These are phyloP conservation scores for Egretta garzetta DNA, from an alignment of 2,113 vertebrate genomes.

Conservation along the genomic window DNA sequence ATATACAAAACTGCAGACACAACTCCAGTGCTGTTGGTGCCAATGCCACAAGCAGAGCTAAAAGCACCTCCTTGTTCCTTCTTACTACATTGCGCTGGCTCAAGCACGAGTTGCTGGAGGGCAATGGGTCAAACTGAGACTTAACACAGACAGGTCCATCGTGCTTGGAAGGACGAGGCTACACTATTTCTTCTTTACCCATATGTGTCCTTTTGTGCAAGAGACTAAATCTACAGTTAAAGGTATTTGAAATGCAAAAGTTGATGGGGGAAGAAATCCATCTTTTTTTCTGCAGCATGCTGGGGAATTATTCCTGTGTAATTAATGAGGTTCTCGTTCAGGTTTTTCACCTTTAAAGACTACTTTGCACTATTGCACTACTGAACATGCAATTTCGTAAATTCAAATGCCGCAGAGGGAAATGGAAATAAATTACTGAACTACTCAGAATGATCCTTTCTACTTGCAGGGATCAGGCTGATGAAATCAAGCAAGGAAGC, in stretches of 20 bases:
- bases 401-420: neutral
- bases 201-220: neutral
- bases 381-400: neutral
- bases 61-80: neutral
- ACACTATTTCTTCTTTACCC: neutral
- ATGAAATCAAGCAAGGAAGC: neutral
- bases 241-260: neutral
- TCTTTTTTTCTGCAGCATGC: neutral
- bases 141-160: neutral
- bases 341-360: neutral
- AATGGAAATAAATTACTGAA: neutral
- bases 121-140: neutral
- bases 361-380: neutral
- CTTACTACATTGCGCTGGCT: neutral
- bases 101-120: neutral
- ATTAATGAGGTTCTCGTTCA: neutral
- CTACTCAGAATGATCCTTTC: neutral
- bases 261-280: neutral
- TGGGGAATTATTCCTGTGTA: neutral
- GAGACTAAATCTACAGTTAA: neutral
- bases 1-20: neutral
- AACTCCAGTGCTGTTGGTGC: neutral
- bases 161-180: neutral
- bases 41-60: neutral
- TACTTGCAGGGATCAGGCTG: neutral